phyloP scores from a whole-genome alignment of 1,140 invertebrate genomes.

The Drosophila mauritiana region DNA sequence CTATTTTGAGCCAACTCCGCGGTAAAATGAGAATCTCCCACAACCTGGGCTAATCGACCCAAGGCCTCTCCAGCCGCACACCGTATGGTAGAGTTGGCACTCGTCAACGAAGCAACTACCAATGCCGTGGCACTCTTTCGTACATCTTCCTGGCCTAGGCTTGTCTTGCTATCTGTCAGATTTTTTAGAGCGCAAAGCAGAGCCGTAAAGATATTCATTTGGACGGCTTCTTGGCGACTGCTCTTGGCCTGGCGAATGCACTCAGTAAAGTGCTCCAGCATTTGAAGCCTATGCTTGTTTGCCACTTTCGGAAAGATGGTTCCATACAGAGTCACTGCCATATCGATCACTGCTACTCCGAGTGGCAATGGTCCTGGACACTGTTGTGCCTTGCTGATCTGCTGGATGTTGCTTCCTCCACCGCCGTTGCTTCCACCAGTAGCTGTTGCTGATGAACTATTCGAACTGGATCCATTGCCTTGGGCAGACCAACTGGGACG shows the following conservation, averaged over 20 bases:
- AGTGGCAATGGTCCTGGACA: slow-evolving; percentile 93
- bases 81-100: slow-evolving; percentile 93
- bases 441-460: slow-evolving; percentile 2
- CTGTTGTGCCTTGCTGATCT: slow-evolving; percentile 73
- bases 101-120: slow-evolving; percentile 92
- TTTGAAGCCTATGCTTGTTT: slow-evolving; percentile 97
- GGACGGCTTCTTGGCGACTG: slow-evolving; percentile 95
- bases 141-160: slow-evolving; percentile 95
- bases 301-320: slow-evolving; percentile 96
- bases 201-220: slow-evolving; percentile 98
- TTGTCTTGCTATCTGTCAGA: slow-evolving; percentile 93
- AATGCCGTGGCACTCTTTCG: slow-evolving; percentile 93
- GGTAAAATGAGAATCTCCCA: slow-evolving; percentile 93
- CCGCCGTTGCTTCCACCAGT: slow-evolving; percentile 8
- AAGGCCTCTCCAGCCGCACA: slow-evolving; percentile 95
- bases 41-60: slow-evolving; percentile 94
- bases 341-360: slow-evolving; percentile 98
- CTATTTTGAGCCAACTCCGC: slow-evolving; percentile 95
- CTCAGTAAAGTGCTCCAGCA: slow-evolving; percentile 98
- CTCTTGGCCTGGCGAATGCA: slow-evolving; percentile 97
- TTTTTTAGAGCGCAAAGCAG: slow-evolving; percentile 95
- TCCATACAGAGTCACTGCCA: slow-evolving; percentile 96
- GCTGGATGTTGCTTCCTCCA: slow-evolving; percentile 80
- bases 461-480: slow-evolving; percentile 85
- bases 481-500: slow-evolving; percentile 83